Percentiles rank a stretch among this genome's conserved stretches.
These are phyloP conservation scores for Podilymbus podiceps DNA, from an alignment of 2,113 vertebrate genomes.

Conservation along the genomic window DNA sequence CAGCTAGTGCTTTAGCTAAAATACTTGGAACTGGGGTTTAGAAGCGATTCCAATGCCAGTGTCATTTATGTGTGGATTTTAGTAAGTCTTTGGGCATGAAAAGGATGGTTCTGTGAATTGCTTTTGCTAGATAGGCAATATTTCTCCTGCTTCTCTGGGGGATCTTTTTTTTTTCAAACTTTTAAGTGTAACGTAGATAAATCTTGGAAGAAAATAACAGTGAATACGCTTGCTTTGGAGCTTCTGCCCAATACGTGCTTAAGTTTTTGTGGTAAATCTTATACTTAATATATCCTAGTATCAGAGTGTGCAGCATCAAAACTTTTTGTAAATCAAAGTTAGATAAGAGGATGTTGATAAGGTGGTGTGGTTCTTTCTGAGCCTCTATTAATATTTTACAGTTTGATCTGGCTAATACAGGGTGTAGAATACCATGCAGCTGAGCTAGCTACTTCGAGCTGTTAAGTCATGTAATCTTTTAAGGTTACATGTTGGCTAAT, in stretches of 20 bases:
- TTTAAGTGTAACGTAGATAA: background rate
- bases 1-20: background rate
- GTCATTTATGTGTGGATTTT: background rate
- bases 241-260: rapidly evolving
- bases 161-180: background rate
- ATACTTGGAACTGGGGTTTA: background rate
- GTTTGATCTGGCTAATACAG: background rate
- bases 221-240: background rate
- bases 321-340: background rate
- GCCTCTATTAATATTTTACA: rapidly evolving
- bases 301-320: background rate
- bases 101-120: background rate
- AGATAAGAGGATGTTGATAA: background rate
- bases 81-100: background rate
- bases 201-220: background rate
- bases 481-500: background rate
- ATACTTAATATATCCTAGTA: background rate
- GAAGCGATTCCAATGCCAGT: rapidly evolving
- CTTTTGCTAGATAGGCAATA: background rate
- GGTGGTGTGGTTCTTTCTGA: background rate
- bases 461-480: background rate
- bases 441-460: background rate
- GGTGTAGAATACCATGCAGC: background rate
- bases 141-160: background rate
- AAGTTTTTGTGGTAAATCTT: background rate